A percentile compares a stretch with the other conserved stretches of the same genome.
phyloP scores from a whole-genome alignment of 2,888 invertebrate species.

The Cryptocephalus primarius region DNA sequence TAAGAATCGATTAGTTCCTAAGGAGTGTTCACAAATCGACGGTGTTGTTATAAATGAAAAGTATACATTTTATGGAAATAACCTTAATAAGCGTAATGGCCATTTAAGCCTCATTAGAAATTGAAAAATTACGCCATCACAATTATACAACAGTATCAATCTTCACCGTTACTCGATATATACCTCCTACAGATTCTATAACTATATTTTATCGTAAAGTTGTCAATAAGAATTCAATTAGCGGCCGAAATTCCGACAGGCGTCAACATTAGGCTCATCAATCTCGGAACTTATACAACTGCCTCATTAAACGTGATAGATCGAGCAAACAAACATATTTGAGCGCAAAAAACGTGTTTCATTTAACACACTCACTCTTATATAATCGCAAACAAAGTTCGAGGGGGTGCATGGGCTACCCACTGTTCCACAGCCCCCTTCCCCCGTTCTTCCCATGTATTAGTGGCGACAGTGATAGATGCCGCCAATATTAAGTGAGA shows the following conservation, averaged over 20 bases:
- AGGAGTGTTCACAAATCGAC: no score
- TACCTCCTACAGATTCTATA: no score
- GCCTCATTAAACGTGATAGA: conserved; percentile 15
- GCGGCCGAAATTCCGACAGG: background rate
- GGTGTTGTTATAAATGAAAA: no score
- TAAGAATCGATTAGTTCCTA: no score
- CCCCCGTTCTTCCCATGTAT: conserved; percentile 13
- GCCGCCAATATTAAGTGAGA: conserved; percentile 30
- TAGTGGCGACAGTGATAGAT: conserved; percentile 30
- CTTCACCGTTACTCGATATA: no score
- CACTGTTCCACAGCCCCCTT: background rate
- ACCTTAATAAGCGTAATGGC: no score
- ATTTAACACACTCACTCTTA: background rate
- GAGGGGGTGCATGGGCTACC: background rate
- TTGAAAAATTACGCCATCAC: no score
- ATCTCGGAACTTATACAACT: conserved; percentile 5
- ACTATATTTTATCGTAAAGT: background rate
- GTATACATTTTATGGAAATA: no score
- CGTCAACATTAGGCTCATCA: conserved; percentile 4
- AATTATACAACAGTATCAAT: no score
- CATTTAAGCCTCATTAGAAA: no score
- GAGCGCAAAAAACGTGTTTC: background rate
- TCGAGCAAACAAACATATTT: conserved; percentile 10
- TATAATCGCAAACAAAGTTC: background rate
- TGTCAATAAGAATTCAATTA: background rate